Evolutionary conservation across 92 coral and sea anemone species (phyloP), one percentile per base, ranked within the genome.

Genomic region (Epizoanthus illoricatus): DNA sequence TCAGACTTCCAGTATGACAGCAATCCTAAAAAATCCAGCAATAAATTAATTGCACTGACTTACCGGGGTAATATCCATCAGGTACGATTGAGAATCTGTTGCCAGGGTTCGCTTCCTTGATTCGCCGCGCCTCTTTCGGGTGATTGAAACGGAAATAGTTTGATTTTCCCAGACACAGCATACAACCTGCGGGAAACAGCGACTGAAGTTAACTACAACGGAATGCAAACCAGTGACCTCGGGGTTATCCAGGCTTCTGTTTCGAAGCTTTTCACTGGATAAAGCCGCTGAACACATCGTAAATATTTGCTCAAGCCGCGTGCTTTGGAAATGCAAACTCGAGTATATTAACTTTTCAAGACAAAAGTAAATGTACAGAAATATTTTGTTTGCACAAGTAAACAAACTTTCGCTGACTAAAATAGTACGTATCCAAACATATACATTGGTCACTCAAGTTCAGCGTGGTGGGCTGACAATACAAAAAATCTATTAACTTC

Each of bases 141-240:
- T 97, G 98, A 69, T 97, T 97, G 85, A 97, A 97, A 8, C 99
- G 98, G 73, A 97, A 97, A 88, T 97, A 97, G 84, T 97, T 97
- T 58, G 99, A 97, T 67, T 97, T 97, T 55, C 99, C 99, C 43
- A 97, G 86, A 76, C 99, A 97, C 69, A 97, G 79, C 99, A 97
- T 97, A 69, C 99, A 97, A 43, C 99, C 99, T 97, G 39, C 23
- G 71, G 81, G 68, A 81, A 43, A 47, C 66, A 28, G 56, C 15
- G 24, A 11, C 13, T 39, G 20, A 42, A 43, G 13, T 21, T 81
- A 59, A 49, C 76, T 40, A 81, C 76, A 10, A 20, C 16, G 76
- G 79, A 81, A 81, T 69, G 68, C 15, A 58, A 6, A 5, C 7
- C 49, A 40, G 49, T 36, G 61, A 43, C 43, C 54, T 43, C 0